Evolutionary conservation across 2,113 vertebrate species (phyloP).

Genomic region (Conger conger): DNA sequence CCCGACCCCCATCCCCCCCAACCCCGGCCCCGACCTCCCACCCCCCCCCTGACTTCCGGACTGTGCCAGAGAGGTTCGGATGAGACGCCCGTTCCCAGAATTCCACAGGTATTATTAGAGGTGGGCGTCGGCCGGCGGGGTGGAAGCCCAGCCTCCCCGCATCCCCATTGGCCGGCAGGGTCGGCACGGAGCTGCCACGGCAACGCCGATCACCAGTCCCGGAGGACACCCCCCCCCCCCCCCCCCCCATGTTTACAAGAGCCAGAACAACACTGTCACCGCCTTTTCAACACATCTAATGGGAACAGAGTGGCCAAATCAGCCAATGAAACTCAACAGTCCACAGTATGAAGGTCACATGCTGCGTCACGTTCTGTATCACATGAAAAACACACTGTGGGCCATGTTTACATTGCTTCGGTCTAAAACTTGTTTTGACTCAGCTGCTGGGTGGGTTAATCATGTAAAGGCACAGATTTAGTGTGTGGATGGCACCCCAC

Average conservation of each 20-base stretch:
- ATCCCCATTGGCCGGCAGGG: not conserved
- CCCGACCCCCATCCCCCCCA: too few relatives aligned
- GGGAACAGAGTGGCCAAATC: not conserved
- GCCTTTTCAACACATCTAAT: too few relatives aligned
- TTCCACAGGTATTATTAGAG: conserved; percentile 18
- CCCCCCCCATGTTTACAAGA: not conserved
- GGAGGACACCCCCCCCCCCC: not conserved
- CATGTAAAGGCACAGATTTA: not conserved
- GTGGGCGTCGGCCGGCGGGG: not conserved
- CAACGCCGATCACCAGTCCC: not conserved
- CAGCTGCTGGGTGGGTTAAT: not conserved
- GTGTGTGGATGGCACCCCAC: not conserved
- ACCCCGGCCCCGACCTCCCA: too few relatives aligned
- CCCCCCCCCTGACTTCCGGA: not conserved
- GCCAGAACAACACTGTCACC: not conserved
- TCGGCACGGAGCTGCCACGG: not conserved
- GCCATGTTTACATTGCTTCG: too few relatives aligned
- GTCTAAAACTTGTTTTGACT: too few relatives aligned
- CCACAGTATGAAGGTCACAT: too few relatives aligned
- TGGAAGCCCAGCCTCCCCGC: not conserved
- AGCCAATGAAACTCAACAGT: not conserved
- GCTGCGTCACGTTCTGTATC: too few relatives aligned
- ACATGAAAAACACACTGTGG: too few relatives aligned
- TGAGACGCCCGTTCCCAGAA: not conserved
- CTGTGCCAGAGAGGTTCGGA: not conserved